Evolutionary conservation across 2,888 invertebrate species (phyloP), one percentile per base, ranked within the genome.

Genomic region (Saturnia pavonia): DNA sequence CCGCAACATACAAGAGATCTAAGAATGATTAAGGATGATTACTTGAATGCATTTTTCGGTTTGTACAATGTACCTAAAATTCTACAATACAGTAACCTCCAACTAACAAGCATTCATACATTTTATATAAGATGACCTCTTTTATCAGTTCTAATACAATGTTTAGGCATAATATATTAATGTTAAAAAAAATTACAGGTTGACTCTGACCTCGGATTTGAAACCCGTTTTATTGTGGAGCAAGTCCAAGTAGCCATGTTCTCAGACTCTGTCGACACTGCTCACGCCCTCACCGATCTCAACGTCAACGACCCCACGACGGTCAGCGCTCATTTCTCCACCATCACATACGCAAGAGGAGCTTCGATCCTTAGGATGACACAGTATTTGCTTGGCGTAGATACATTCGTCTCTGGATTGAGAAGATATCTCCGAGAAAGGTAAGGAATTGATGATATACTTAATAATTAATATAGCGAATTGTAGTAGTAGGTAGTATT

Each of bases 341-440:
- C 90, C 19, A 96, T 97, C 73, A 95, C 96, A 0, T 97, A 97
- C 75, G 95, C 95, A 40, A 96, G 96, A 86, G 96, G 96, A 0
- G 95, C 92, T 1, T 75, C 93, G 0, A 86, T 96, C 4, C 89
- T 97, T 27, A 95, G 96, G 75, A 97, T 97, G 97, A 91, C 96
- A 7, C 94, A 95, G 74, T 94, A 96, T 77, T 87, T 95, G n/a
- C 88, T 96, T 43, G 95, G 95, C 22, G 79, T 86, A 0, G 79
- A 80, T 0, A 90, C 94, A 0, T 97, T 95, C 80, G 82, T 90
- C 57, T 85, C 84, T 51, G 95, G 95, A 1, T 84, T 97, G 19
- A 87, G 90, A 14, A 77, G 75, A 14, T 96, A 96, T 79, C 87
- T 96, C 0, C 74, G 71, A 0, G 77, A 77, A 0, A 91, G 91